phyloP scores from a whole-genome alignment of 2,888 invertebrate species.

The Calliphora vomitoria region DNA sequence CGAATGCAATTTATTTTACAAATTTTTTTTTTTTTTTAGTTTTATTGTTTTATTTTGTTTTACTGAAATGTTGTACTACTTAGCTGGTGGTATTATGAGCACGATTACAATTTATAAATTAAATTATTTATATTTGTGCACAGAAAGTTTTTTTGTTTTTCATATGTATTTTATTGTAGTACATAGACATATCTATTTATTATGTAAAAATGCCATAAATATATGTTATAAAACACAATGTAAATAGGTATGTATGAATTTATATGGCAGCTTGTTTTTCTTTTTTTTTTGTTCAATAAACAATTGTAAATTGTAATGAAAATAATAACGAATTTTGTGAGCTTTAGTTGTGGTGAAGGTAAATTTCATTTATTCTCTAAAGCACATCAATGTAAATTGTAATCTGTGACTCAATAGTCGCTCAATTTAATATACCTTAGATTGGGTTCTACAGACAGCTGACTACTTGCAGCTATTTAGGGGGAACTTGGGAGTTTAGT shows the following conservation, averaged over 20 bases:
- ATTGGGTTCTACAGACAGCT: too few species aligned
- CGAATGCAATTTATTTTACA: conserved; percentile 3
- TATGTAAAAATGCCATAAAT: conserved; percentile 31
- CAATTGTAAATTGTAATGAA: conserved; percentile 11
- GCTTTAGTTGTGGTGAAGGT: not conserved
- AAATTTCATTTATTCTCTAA: not conserved
- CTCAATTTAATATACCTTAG: too few species aligned
- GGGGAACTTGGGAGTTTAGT: too few species aligned
- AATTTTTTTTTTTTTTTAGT: not conserved
- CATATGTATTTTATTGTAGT: not conserved
- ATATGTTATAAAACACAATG: not conserved
- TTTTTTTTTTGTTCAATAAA: conserved; percentile 37
- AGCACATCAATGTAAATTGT: too few species aligned
- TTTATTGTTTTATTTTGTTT: conserved; percentile 35
- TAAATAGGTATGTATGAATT: not conserved
- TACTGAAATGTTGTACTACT: not conserved
- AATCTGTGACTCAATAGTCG: too few species aligned
- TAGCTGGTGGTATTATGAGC: conserved; percentile 16
- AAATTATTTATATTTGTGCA: conserved; percentile 40
- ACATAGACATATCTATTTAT: conserved; percentile 39
- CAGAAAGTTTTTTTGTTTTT: conserved; percentile 35
- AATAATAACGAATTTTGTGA: conserved; percentile 10
- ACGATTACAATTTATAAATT: conserved; percentile 44
- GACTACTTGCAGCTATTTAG: too few species aligned
- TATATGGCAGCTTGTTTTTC: conserved; percentile 30